Evolutionary conservation across 53 echinoderm and acorn worm species (phyloP), one percentile per base, ranked within the genome.

Genomic region (Pentamera pediparva): DNA sequence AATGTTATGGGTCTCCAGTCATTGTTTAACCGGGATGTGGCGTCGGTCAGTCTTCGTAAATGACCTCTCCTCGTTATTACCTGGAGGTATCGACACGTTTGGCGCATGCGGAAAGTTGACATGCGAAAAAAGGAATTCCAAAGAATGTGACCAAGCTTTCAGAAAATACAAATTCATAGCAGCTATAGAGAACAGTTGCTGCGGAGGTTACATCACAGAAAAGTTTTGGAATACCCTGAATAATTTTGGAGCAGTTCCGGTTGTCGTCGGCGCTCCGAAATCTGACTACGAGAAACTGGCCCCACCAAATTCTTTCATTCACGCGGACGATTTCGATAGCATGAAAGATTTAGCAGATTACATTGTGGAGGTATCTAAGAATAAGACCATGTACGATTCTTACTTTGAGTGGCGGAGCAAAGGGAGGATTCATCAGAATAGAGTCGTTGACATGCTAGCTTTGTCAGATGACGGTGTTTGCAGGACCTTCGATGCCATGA

Each of bases 191-290:
- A 86, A 86, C 37, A 60, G 70, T 13, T 82, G 82, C 26, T 86
- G 86, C 32, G 72, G 76, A 6, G 86, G 82, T 12, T 86, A 86
- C 36, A 58, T 82, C 32, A 77, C 86, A 4, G 86, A 86, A 69
- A 86, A 86, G 53, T 70, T 82, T 52, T 86, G 87, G 82, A 56
- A 64, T 4, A 74, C 69, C 22, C 43, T 82, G 2, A 35, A 61
- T 39, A 15, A 30, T 13, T 65, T 77, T 59, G 72, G 51, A 6
- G 82, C 71, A 4, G 78, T 86, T 33, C 87, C 87, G 2, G 74
- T 86, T 33, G 82, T 86, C 21, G 69, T 82, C 31, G 82, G 86
- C 13, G 82, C 86, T 11, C 76, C 53, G 11, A 82, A 59, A 40
- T 35, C 4, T 8, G 62, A 72, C 47, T 86, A 79, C 57, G 39